These are phyloP conservation scores for Gymnarchus niloticus DNA, from an alignment of 2,113 vertebrate genomes.

Conservation along the genomic window DNA sequence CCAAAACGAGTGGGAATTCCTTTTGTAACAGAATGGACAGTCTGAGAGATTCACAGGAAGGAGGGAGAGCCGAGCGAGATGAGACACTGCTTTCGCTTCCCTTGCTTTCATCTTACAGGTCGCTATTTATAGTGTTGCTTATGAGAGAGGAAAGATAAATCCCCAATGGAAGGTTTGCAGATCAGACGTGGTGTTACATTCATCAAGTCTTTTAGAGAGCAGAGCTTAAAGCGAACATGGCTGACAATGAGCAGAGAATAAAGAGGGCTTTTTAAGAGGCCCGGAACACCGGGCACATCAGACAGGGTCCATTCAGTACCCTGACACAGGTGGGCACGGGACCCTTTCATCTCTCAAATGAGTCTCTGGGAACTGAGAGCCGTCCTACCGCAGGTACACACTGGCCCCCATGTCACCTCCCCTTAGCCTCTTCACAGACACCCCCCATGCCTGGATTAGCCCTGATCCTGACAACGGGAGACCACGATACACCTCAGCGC, in stretches of 20 bases:
- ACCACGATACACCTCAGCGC: background rate
- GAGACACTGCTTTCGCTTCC: background rate
- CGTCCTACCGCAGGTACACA: too few species aligned
- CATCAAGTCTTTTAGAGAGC: slow-evolving; percentile 9
- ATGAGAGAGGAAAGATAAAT: slow-evolving; percentile 13
- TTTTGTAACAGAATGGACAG: background rate
- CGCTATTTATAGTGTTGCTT: slow-evolving; percentile 13
- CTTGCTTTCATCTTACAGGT: slow-evolving; percentile 16
- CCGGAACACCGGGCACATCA: slow-evolving; percentile 18
- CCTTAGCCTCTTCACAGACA: background rate
- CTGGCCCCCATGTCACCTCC: background rate
- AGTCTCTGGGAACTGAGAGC: background rate
- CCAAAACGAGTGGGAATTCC: background rate
- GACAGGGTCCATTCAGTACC: background rate
- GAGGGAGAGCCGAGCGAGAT: background rate
- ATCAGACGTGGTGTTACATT: slow-evolving; percentile 21
- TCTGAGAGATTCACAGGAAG: background rate
- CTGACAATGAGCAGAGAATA: background rate
- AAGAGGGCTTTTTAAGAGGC: background rate
- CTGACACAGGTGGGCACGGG: background rate
- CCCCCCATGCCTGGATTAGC: background rate
- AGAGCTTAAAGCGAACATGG: slow-evolving; percentile 1
- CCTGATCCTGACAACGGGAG: background rate
- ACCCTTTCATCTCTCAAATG: slow-evolving; percentile 13
- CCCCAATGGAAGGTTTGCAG: slow-evolving; percentile 25